Conservation (phyloP, 2,797 vertebrate species). For the Liasis olivaceus region DNA sequence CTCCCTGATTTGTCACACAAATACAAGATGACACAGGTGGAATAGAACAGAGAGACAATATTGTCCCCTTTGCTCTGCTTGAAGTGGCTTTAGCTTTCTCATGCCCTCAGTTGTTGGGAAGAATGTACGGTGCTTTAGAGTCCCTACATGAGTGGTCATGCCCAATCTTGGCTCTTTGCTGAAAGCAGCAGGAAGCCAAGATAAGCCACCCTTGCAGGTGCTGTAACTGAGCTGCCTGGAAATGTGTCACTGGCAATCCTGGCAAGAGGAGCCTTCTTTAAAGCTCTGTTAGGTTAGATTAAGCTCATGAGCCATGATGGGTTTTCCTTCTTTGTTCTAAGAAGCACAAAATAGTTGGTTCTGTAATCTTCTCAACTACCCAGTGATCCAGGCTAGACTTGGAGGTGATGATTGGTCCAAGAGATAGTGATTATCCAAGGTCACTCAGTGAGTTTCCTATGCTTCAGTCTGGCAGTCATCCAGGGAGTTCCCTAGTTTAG, state of each 20-base stretch:
- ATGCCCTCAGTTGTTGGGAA: not conserved
- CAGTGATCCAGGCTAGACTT: not conserved
- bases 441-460: not conserved
- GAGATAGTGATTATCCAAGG: not conserved
- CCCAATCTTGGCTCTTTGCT: not conserved
- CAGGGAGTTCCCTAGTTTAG: not conserved
- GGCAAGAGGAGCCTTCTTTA: not conserved
- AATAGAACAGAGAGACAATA: not conserved
- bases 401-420: not conserved
- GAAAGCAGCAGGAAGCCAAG: not conserved
- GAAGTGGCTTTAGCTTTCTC: not conserved
- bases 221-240: not conserved
- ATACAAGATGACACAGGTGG: not conserved
- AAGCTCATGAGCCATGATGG: not conserved
- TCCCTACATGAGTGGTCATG: not conserved
- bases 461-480: not conserved
- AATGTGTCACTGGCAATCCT: not conserved
- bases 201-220: not conserved
- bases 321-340: not conserved
- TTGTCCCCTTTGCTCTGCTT: not conserved
- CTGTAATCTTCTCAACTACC: not conserved
- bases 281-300: not conserved
- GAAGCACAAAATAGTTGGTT: not conserved
- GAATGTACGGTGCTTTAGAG: not conserved
- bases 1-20: not conserved